These are phyloP conservation scores for Paracanthobrama guichenoti DNA, from an alignment of 2,113 vertebrate genomes.

Conservation along the genomic window DNA sequence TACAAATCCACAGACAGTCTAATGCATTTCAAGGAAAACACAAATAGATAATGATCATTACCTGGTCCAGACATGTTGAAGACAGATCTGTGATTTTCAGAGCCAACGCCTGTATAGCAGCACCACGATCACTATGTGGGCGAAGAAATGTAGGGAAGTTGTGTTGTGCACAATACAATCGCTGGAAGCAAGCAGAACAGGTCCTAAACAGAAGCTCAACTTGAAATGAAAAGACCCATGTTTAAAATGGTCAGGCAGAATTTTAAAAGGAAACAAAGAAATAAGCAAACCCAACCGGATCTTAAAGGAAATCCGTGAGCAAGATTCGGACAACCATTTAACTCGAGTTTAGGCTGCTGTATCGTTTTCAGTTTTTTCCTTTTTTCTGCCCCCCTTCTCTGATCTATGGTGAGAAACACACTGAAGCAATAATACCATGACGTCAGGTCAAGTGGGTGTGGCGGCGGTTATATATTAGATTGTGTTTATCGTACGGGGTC, in stretches of 20 bases:
- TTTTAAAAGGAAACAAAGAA: neutral
- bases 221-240: neutral
- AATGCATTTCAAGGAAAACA: neutral
- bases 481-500: neutral
- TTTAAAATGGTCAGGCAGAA: neutral
- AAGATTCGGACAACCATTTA: no score
- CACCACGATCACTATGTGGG: neutral
- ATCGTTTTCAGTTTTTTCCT: neutral
- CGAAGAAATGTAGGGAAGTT: neutral
- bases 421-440: neutral
- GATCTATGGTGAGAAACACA: neutral
- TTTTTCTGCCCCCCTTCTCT: no score
- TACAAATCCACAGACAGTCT: neutral
- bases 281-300: neutral
- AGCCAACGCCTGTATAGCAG: neutral
- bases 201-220: neutral
- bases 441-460: constrained; percentile 7
- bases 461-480: neutral
- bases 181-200: neutral
- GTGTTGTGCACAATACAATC: neutral
- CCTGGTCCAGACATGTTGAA: constrained; percentile 44
- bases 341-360: neutral
- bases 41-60: neutral
- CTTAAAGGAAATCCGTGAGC: neutral
- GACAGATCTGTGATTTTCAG: neutral